Evolutionary conservation across 1,140 invertebrate species (phyloP).

Genomic region (Helicoverpa zea): DNA sequence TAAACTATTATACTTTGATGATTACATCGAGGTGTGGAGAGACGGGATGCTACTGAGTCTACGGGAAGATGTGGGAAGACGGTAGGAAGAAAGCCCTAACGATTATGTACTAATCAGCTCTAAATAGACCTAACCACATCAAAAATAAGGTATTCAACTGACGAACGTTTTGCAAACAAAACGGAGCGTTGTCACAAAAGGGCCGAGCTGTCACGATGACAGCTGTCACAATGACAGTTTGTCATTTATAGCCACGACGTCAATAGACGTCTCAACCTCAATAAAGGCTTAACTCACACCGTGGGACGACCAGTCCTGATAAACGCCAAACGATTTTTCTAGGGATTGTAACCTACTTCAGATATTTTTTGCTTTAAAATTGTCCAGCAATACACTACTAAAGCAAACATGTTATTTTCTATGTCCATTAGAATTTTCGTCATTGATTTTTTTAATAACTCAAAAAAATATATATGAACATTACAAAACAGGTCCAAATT

Average conservation of each 20-base stretch:
- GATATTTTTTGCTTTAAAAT: too few relatives aligned
- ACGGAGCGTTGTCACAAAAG: too few relatives aligned
- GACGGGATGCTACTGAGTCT: neutral
- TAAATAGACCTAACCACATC: conserved; percentile 10
- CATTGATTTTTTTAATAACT: neutral
- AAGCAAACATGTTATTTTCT: too few relatives aligned
- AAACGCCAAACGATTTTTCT: neutral
- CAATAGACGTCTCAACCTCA: neutral
- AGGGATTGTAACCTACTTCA: too few relatives aligned
- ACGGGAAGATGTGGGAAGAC: conserved; percentile 21
- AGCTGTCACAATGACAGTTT: neutral
- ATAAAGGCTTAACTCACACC: neutral
- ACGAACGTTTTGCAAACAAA: neutral
- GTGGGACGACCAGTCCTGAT: neutral
- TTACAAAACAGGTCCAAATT: neutral
- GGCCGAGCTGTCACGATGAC: neutral
- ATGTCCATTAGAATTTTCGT: too few relatives aligned
- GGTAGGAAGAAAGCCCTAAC: neutral
- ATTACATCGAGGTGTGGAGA: conserved; percentile 14
- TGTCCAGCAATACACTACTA: too few relatives aligned
- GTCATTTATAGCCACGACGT: neutral
- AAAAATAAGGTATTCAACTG: neutral
- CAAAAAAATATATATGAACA: neutral
- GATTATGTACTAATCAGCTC: neutral
- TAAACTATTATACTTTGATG: neutral